Conservation (phyloP, 2,888 invertebrate genomes). For the Andrena hattorfiana region DNA sequence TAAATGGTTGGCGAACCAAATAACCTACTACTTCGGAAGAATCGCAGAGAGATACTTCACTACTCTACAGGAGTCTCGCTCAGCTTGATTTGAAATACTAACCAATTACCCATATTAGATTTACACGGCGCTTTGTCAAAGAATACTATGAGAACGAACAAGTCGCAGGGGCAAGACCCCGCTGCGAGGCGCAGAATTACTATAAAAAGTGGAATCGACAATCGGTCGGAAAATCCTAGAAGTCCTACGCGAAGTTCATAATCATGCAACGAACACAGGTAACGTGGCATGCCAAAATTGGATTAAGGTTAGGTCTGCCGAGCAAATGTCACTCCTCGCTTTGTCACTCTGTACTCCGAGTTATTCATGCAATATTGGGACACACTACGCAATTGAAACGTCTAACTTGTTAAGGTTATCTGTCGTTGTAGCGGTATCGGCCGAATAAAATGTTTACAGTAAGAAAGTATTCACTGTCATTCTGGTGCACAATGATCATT, state of each 20-base stretch:
- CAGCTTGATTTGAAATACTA: too few relatives aligned
- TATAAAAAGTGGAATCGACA: too few relatives aligned
- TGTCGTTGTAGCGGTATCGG: slow-evolving; percentile 48
- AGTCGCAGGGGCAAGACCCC: neutral
- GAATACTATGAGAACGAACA: neutral
- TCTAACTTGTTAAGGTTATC: slow-evolving; percentile 14
- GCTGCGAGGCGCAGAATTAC: neutral
- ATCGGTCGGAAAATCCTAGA: neutral
- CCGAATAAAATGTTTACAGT: slow-evolving; percentile 60
- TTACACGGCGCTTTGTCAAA: neutral
- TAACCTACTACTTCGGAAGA: neutral
- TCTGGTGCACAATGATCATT: slow-evolving; percentile 10
- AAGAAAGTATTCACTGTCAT: neutral
- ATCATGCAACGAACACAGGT: slow-evolving; percentile 46
- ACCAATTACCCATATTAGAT: too few relatives aligned
- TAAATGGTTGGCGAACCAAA: too few relatives aligned
- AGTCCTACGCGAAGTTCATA: slow-evolving; percentile 1
- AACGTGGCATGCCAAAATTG: slow-evolving; percentile 34
- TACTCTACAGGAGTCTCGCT: too few relatives aligned
- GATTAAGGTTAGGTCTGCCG: slow-evolving; percentile 37
- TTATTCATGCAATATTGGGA: slow-evolving; percentile 17
- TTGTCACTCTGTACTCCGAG: neutral
- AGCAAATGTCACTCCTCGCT: slow-evolving; percentile 29
- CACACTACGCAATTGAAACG: slow-evolving; percentile 3
- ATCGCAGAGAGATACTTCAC: neutral